Base-by-base conservation (phyloP, 2,888 invertebrate species). In the Acanthosepion esculentum region DNA sequence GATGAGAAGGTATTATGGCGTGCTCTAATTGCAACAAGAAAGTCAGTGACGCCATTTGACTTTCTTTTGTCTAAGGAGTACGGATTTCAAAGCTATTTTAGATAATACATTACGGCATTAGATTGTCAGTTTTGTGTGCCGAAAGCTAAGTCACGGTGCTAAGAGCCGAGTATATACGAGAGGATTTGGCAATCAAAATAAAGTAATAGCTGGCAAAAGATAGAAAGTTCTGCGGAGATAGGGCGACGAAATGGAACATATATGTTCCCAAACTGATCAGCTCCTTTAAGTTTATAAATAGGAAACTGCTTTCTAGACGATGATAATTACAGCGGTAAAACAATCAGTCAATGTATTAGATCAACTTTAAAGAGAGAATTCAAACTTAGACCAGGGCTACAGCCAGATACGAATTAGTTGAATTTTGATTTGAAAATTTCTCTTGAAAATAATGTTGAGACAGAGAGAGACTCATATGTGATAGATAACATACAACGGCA, bases 11-110 rank as follows among this genome's bases (percentile, higher is more conserved):
- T 18, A 12, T 78, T 33, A 15, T 78, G 78, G n/a, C 78, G n/a
- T n/a, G 78, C n/a, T 78, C n/a, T 78, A 78, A 78, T 78, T 78
- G 78, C 78, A 78, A 18, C 78, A 78, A 78, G n/a, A 78, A 78
- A n/a, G 78, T 18, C 78, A n/a, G 18, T 33, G 78, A 78, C 78
- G 78, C 78, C 78, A 78, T 78, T n/a, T 15, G 78, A 78, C 78
- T 78, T 78, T 5, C 78, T n/a, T 33, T 78, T 78, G 78, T 78
- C 78, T 78, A 78, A 78, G 12, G 78, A 78, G 78, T n/a, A 33
- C n/a, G 78, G n/a, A 23, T 78, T 78, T 78, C n/a, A 78, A 78
- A 78, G 78, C 78, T 78, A 78, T 78, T 78, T 78, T 78, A 10
- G 78, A 78, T 78, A 78, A 78, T n/a, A 33, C 78, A 33, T 78